These are phyloP conservation scores for Periphyllus acericola DNA, from an alignment of 2,888 invertebrate genomes.

Conservation along the genomic window DNA sequence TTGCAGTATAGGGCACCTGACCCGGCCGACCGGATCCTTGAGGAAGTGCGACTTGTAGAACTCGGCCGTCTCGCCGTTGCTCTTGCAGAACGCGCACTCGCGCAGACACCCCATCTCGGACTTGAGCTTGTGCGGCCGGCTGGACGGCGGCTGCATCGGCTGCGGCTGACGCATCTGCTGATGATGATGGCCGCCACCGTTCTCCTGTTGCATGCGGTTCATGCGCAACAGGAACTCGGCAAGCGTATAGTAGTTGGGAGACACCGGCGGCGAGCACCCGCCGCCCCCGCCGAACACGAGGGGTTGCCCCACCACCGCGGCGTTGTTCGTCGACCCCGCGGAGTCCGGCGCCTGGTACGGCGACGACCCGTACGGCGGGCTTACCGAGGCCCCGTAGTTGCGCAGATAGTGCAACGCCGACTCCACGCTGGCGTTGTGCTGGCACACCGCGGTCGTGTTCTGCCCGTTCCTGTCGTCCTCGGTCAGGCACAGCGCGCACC, in stretches of 20 bases:
- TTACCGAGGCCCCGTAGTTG: conserved; percentile 27
- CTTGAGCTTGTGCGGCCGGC: conserved; percentile 28
- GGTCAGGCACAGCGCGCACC: conserved; percentile 37
- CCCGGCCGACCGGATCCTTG: conserved; percentile 71
- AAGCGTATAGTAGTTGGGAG: conserved; percentile 42
- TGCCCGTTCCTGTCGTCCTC: conserved; percentile 27
- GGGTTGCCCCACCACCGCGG: background rate
- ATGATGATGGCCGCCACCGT: background rate
- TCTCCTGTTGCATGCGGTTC: conserved; percentile 54
- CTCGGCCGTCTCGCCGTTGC: conserved; percentile 77
- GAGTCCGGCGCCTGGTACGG: background rate
- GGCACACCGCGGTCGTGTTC: background rate
- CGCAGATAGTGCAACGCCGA: conserved; percentile 52
- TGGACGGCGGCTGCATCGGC: background rate
- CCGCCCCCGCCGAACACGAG: background rate
- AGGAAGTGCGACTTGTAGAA: conserved; percentile 76
- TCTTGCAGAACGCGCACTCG: conserved; percentile 81
- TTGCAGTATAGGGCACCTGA: conserved; percentile 76
- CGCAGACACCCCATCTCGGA: conserved; percentile 54
- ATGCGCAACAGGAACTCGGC: conserved; percentile 52
- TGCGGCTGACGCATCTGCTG: conserved; percentile 7
- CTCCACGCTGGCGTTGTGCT: conserved; percentile 43
- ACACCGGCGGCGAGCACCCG: conserved; percentile 1
- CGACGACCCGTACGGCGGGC: background rate
- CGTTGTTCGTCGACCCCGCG: background rate